Base-by-base conservation (phyloP, 2,797 vertebrate genomes). In the Tinamus major region DNA sequence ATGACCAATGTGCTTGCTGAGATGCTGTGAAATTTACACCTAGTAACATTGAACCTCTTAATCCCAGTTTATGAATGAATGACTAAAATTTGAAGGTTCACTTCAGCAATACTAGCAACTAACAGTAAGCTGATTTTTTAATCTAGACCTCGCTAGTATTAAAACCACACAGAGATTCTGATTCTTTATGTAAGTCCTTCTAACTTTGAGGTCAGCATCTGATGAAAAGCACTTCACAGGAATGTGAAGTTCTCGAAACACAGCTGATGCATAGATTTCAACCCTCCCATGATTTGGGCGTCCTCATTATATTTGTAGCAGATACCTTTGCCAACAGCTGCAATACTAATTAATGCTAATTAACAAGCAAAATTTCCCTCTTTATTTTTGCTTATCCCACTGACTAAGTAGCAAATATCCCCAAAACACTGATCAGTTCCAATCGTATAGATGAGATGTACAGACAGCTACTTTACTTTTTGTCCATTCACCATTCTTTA, bases 281-380 rank as follows among this genome's bases (percentile, higher is more conserved):
- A 5, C 69, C n/a, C n/a, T 74, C 9, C 8, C 0, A 0, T 12
- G 41, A 79, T 8, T 46, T 17, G 0, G 10, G 23, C 24, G 17
- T 8, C 18, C n/a, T 70, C 7, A 3, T 24, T 71, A 27, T 0
- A 69, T 17, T 63, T 62, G 41, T 39, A 75, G 58, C 6, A 63
- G 10, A 62, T 13, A 8, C 2, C 0, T 7, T 13, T 5, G 7
- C 79, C 61, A 33, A 26, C 16, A 53, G 24, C 74, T 49, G 6
- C 55, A 75, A 20, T 53, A 41, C 6, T 9, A 44, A 58, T n/a
- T 31, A 56, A 23, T 58, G 41, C 7, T 10, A 44, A 58, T n/a
- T 31, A 55, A 64, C 10, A 75, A 29, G 33, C 8, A 79, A 65
- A 55, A 62, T 19, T 56, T 65, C 46, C 17, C 26, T 56, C 37